These are phyloP conservation scores for Pectinophora gossypiella DNA, from an alignment of 1,140 invertebrate species.

Conservation along the genomic window DNA sequence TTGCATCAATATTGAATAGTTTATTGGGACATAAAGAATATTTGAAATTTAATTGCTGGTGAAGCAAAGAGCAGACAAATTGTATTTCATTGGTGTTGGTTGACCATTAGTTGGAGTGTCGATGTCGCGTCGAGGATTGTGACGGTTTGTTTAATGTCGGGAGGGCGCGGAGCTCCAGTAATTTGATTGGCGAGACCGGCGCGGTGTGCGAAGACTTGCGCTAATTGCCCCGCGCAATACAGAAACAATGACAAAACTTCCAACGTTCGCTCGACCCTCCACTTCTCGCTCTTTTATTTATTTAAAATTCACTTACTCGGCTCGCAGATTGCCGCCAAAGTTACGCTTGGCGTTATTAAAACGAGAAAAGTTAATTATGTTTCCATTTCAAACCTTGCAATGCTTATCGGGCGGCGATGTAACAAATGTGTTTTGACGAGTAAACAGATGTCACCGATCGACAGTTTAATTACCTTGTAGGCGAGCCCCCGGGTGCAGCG, in stretches of 20 bases:
- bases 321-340: conserved; percentile 66
- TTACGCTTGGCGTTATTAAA: conserved; percentile 57
- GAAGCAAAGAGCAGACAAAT: conserved; percentile 11
- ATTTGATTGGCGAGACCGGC: conserved; percentile 55
- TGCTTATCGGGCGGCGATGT: conserved; percentile 7
- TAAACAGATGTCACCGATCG: conserved; percentile 20
- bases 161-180: conserved; percentile 38
- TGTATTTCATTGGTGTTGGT: conserved; percentile 12
- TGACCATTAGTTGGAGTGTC: conserved; percentile 53
- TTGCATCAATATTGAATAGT: too few species aligned
- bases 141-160: conserved; percentile 50
- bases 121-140: conserved; percentile 49
- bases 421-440: neutral
- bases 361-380: conserved; percentile 62
- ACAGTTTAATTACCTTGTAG: conserved; percentile 47
- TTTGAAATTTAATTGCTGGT: conserved; percentile 11
- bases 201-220: conserved; percentile 40
- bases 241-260: conserved; percentile 73
- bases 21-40: conserved; percentile 14
- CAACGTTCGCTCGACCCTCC: conserved; percentile 42
- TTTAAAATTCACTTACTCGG: conserved; percentile 70
- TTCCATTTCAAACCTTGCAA: conserved; percentile 49
- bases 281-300: conserved; percentile 67
- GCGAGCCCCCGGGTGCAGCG: conserved; percentile 14
- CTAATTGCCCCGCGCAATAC: conserved; percentile 71